Evolutionary conservation across 2,888 invertebrate species (phyloP).

Genomic region (Lamellibrachia satsuma): DNA sequence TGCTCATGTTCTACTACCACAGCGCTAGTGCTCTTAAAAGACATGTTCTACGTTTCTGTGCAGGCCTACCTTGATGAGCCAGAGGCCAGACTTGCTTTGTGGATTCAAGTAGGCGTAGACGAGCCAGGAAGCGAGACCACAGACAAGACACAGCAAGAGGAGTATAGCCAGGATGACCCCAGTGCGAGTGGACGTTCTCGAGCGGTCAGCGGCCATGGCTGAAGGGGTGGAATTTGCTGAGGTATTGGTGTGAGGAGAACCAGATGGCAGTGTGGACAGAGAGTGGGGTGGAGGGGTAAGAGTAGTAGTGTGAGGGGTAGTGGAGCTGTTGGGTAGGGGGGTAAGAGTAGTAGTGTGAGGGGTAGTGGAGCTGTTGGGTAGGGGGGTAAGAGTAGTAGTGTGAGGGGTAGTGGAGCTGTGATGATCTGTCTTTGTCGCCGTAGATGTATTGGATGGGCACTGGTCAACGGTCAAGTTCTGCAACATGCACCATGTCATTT

Average conservation of each 20-base stretch:
- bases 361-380: background rate
- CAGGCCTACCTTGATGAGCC: conserved; percentile 78
- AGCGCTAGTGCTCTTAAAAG: background rate
- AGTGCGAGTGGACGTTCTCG: background rate
- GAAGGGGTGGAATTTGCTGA: background rate
- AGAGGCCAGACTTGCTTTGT: conserved; percentile 92
- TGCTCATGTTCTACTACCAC: too few species aligned
- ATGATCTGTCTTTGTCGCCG: background rate
- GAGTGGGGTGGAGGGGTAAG: background rate
- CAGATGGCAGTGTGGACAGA: background rate
- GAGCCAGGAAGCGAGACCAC: conserved; percentile 76
- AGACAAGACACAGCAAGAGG: conserved; percentile 66
- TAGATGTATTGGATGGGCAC: background rate
- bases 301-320: background rate
- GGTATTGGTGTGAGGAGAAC: background rate
- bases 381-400: background rate
- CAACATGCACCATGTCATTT: background rate
- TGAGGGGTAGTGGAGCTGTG: background rate
- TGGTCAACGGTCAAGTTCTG: background rate
- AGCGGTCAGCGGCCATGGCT: background rate
- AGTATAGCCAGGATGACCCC: conserved; percentile 67
- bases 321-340: background rate
- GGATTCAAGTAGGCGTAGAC: conserved; percentile 96
- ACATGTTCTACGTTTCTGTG: background rate
- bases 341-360: background rate